Base-by-base conservation (phyloP, 2,113 vertebrate genomes). In the Xenopus borealis region DNA sequence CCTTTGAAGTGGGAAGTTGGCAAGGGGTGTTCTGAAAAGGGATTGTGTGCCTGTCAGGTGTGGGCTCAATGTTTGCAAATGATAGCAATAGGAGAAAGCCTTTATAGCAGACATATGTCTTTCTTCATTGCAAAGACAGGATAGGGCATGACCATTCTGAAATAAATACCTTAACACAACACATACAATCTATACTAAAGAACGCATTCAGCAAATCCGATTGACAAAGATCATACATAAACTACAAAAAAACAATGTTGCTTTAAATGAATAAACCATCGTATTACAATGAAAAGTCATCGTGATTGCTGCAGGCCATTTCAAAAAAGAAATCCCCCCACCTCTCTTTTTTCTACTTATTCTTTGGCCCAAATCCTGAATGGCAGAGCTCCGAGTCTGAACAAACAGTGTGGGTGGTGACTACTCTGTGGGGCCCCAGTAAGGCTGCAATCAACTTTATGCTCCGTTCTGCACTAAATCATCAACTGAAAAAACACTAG, bases 321-420 rank as follows among this genome's bases (percentile, higher is more conserved):
- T 62, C 2, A 64, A 69, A 77, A 77, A 61, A 67, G 19, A 46
- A 30, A 30, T 70, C 30, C 67, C 61, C 50, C 45, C 45, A 30
- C 33, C 75, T 50, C 9, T 66, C 71, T 79, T 83, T 78, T 69
- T 55, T 5, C 75, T 78, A 81, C 71, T 65, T 63, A 72, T 82
- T 86, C 85, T 85, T 85, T 87, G 91, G 89, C 89, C 89, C 91
- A 87, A 88, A 85, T 88, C 87, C 88, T 89, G 89, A 86, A 91
- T 91, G 92, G 91, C 91, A 84, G 81, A 85, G 87, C 85, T 91
- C 89, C 88, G 86, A 89, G 91, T 90, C 89, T 92, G 89, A 88
- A 91, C 91, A 93, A 92, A 92, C 92, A 91, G 92, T 90, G 92
- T 93, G 92, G 92, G 92, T 91, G 92, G 92, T 90, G 90, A 88